Conservation (phyloP, 2,113 vertebrate species). For the Gadus macrocephalus region DNA sequence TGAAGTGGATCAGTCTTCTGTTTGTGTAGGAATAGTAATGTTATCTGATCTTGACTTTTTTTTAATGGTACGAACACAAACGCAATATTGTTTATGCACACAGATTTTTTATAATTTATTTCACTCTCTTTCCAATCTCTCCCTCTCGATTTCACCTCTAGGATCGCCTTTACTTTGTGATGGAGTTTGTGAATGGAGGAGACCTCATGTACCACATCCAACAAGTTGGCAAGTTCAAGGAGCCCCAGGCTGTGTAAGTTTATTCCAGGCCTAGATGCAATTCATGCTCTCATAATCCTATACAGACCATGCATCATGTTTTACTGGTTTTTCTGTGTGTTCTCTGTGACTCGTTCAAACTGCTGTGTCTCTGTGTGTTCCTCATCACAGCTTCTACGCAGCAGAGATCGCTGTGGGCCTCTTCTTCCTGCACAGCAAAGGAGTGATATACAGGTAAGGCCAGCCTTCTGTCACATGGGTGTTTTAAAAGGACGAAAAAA, state of each 20-base stretch:
- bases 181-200: conserved; percentile 86
- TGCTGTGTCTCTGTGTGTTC: conserved; percentile 4
- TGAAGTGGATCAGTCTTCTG: no score
- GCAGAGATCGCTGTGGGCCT: conserved; percentile 86
- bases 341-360: conserved; percentile 32
- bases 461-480: not conserved
- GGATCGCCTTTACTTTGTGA: conserved; percentile 87
- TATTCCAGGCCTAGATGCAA: no score
- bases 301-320: not conserved
- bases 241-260: conserved; percentile 85
- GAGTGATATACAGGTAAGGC: conserved; percentile 80
- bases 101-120: conserved; percentile 10
- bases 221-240: conserved; percentile 73
- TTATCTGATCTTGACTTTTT: no score
- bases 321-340: not conserved
- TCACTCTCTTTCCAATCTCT: not conserved
- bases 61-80: no score
- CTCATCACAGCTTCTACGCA: conserved; percentile 78
- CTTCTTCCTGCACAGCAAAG: conserved; percentile 85
- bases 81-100: no score
- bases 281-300: not conserved
- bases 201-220: conserved; percentile 88
- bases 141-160: conserved; percentile 26
- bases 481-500: not conserved
- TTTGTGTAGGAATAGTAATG: no score